These are phyloP conservation scores for Mus pahari DNA, from an alignment of 2,113 vertebrate species.

Conservation along the genomic window DNA sequence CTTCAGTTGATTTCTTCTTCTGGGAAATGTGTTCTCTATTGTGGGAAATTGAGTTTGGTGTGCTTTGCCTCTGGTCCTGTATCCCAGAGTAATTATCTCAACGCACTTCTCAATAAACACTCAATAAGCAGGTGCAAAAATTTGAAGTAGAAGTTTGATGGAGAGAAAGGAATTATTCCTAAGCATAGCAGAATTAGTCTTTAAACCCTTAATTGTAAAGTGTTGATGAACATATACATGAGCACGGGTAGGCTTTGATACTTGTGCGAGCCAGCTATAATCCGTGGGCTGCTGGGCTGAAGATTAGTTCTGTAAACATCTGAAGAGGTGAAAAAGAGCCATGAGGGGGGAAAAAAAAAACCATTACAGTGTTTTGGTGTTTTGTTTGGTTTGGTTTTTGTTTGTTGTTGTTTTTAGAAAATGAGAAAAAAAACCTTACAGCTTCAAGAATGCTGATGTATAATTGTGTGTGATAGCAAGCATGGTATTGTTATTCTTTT, in stretches of 20 bases:
- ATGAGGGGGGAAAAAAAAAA: neutral
- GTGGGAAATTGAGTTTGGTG: neutral
- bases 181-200: neutral
- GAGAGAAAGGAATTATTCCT: conserved; percentile 31
- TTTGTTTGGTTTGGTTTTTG: neutral
- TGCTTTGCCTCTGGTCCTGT: neutral
- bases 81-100: conserved; percentile 1
- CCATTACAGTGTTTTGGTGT: neutral
- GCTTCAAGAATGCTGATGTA: neutral
- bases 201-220: conserved; percentile 10
- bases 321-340: neutral
- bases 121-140: neutral
- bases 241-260: neutral
- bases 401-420: neutral
- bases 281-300: neutral
- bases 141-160: conserved; percentile 3
- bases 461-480: conserved; percentile 24
- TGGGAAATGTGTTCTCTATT: neutral
- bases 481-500: conserved; percentile 29
- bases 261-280: neutral
- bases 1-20: neutral
- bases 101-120: neutral
- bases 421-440: neutral
- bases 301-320: neutral
- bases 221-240: neutral